Conservation (phyloP, 2,797 vertebrate genomes). For the Lagocephalus sceleratus region DNA sequence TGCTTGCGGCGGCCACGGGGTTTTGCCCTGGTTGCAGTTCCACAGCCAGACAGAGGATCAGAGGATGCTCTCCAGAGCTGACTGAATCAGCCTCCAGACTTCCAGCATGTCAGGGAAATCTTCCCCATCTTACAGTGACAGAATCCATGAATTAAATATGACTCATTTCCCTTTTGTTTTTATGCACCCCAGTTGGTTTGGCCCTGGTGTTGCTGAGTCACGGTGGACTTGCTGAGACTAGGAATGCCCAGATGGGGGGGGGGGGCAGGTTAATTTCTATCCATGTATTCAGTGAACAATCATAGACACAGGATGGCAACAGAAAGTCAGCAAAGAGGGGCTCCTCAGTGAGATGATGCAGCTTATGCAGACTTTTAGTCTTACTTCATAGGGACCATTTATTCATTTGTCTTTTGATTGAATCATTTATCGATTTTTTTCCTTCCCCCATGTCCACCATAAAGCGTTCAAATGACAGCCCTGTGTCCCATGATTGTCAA, state of each 20-base stretch:
- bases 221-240: conserved; percentile 11
- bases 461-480: too few species aligned
- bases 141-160: conserved; percentile 61
- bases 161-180: conserved; percentile 28
- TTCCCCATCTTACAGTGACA: conserved; percentile 11
- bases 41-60: conserved; percentile 6
- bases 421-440: too few species aligned
- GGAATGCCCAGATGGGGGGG: conserved; percentile 4
- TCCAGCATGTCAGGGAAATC: conserved; percentile 14
- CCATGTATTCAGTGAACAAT: too few species aligned
- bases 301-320: too few species aligned
- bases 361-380: too few species aligned
- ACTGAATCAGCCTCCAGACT: conserved; percentile 13
- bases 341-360: too few species aligned
- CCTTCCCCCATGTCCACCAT: too few species aligned
- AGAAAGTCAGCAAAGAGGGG: too few species aligned
- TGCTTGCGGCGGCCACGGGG: conserved; percentile 22
- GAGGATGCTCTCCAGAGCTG: conserved; percentile 9
- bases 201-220: conserved; percentile 54
- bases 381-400: too few species aligned
- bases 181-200: conserved; percentile 2
- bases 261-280: too few species aligned
- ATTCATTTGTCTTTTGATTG: too few species aligned
- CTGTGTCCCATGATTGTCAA: too few species aligned
- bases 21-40: conserved; percentile 6